Percentiles rank a stretch among this genome's conserved stretches.
phyloP scores from a whole-genome alignment of 2,113 vertebrate genomes.

The Calidris pugnax region DNA sequence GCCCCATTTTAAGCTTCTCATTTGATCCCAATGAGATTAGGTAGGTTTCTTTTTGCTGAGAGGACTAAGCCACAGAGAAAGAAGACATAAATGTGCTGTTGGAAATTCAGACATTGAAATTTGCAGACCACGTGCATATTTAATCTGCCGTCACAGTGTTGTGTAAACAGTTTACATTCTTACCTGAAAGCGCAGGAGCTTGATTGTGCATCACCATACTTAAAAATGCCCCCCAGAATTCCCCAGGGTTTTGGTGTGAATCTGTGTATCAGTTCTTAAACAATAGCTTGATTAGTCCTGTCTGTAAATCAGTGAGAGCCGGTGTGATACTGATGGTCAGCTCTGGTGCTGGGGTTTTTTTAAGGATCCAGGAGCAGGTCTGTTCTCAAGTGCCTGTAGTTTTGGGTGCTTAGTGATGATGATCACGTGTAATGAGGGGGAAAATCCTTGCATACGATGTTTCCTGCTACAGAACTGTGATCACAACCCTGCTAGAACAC shows the following conservation, averaged over 20 bases:
- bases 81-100: neutral
- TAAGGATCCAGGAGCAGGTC: neutral
- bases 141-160: neutral
- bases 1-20: neutral
- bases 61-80: neutral
- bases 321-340: neutral
- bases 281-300: neutral
- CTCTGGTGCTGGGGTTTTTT: neutral
- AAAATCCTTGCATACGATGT: neutral
- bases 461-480: neutral
- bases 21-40: neutral
- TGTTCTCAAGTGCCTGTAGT: neutral
- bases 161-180: neutral
- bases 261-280: neutral
- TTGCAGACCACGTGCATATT: neutral
- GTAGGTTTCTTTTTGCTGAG: slow-evolving; percentile 3
- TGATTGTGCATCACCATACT: neutral
- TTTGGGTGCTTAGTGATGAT: neutral
- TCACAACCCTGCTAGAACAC: neutral
- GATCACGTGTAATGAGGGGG: neutral
- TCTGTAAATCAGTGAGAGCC: neutral
- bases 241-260: neutral
- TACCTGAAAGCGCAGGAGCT: neutral
- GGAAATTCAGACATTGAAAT: neutral
- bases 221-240: neutral